Evolutionary conservation across 2,797 vertebrate species (phyloP).

Genomic region (Gymnopithys bicolor): DNA sequence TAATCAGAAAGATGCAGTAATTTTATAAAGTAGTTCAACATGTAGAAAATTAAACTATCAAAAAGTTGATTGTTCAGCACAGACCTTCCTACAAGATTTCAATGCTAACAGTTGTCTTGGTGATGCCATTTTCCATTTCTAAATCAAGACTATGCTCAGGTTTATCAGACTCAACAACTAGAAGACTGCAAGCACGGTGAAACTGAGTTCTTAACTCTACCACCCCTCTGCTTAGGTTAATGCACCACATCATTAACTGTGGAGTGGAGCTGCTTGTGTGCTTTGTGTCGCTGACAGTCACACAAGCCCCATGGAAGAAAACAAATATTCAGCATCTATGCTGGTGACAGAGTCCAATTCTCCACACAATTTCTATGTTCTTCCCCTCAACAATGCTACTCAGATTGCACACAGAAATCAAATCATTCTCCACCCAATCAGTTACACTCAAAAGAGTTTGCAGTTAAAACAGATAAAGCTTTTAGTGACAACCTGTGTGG

Average conservation of each 20-base stretch:
- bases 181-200: not conserved
- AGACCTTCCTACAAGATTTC: not conserved
- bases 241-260: rapidly evolving
- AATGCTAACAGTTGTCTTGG: not conserved
- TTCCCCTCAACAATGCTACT: not conserved
- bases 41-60: not conserved
- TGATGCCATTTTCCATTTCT: not conserved
- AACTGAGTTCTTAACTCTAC: not conserved
- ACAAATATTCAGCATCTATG: not conserved
- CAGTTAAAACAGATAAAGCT: not conserved
- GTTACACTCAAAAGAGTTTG: not conserved
- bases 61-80: not conserved
- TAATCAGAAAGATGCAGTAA: not conserved
- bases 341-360: not conserved
- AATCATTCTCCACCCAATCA: not conserved
- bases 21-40: not conserved
- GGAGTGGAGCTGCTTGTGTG: not conserved
- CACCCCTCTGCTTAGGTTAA: not conserved
- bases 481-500: not conserved
- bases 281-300: not conserved
- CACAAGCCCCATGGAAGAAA: not conserved
- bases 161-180: not conserved
- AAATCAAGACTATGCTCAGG: not conserved
- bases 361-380: not conserved
- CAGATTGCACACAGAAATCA: not conserved